A percentile compares a stretch with the other conserved stretches of the same genome.
These are phyloP conservation scores for Oscarella lobularis DNA, from an alignment of 37 sponge, comb jelly and placozoan species.

Conservation along the genomic window DNA sequence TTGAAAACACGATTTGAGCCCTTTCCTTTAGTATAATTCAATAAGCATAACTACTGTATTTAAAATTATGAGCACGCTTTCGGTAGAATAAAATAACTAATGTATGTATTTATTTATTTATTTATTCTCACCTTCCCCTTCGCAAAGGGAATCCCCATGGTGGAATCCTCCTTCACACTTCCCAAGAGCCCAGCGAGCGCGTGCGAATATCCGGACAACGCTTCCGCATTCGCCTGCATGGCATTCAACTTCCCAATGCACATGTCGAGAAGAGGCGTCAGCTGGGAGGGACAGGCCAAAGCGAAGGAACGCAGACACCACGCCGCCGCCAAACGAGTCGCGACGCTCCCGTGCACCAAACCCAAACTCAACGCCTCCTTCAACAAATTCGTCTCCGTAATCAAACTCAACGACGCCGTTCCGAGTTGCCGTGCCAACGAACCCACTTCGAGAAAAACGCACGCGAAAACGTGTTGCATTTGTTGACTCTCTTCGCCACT, in stretches of 20 bases:
- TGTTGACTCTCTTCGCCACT: not conserved
- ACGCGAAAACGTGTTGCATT: not conserved
- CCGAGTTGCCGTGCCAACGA: not conserved
- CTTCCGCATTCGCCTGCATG: slow-evolving; percentile 14
- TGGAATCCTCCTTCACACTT: slow-evolving; percentile 40
- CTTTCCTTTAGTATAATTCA: too few species aligned
- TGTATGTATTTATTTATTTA: too few species aligned
- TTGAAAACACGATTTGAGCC: too few species aligned
- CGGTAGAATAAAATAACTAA: too few species aligned
- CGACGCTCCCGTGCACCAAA: slow-evolving; percentile 37
- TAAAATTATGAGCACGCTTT: too few species aligned
- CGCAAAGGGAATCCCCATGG: slow-evolving; percentile 73
- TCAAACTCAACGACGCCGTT: not conserved
- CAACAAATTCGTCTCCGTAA: not conserved
- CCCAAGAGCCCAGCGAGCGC: slow-evolving; percentile 77
- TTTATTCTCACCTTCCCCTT: slow-evolving; percentile 75
- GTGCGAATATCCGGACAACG: slow-evolving; percentile 55
- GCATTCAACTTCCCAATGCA: slow-evolving; percentile 32
- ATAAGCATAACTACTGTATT: too few species aligned
- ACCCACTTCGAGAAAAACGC: slow-evolving; percentile 1
- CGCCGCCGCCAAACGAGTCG: slow-evolving; percentile 60
- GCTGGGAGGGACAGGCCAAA: slow-evolving; percentile 75
- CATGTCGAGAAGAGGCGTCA: slow-evolving; percentile 50
- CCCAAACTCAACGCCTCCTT: slow-evolving; percentile 41
- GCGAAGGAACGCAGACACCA: slow-evolving; percentile 82